phyloP scores from a whole-genome alignment of 2,113 vertebrate species.

The Engraulis encrasicolus region DNA sequence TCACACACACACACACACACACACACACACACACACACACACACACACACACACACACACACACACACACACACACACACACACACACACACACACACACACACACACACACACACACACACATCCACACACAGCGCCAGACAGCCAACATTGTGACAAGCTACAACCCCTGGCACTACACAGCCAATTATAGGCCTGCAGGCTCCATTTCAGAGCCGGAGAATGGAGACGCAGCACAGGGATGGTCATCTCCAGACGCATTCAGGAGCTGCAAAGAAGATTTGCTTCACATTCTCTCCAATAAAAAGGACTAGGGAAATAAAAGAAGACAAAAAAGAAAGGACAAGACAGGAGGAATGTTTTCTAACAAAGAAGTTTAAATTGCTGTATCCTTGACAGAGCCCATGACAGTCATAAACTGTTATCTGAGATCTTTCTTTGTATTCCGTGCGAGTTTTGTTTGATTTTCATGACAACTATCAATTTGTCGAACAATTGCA shows the following conservation, averaged over 20 bases:
- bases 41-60: too few relatives aligned
- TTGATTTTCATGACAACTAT: background rate
- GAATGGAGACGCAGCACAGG: slow-evolving; percentile 5
- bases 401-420: background rate
- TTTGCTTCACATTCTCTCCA: slow-evolving; percentile 26
- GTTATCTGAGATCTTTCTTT: background rate
- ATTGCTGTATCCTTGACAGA: background rate
- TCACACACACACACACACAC: too few relatives aligned
- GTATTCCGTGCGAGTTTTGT: background rate
- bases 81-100: too few relatives aligned
- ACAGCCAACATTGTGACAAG: slow-evolving; percentile 42
- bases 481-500: background rate
- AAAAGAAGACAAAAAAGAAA: too few relatives aligned
- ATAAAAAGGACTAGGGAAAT: slow-evolving; percentile 41
- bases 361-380: background rate
- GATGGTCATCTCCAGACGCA: slow-evolving; percentile 22
- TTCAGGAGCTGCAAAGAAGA: slow-evolving; percentile 30
- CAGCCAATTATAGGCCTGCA: slow-evolving; percentile 52
- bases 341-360: too few relatives aligned
- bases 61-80: too few relatives aligned
- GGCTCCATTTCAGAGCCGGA: slow-evolving; percentile 39
- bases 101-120: too few relatives aligned
- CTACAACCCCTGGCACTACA: slow-evolving; percentile 42
- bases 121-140: slow-evolving; percentile 5
- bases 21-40: too few relatives aligned